These are phyloP conservation scores for Archocentrus centrarchus DNA, from an alignment of 2,113 vertebrate species.

Conservation along the genomic window DNA sequence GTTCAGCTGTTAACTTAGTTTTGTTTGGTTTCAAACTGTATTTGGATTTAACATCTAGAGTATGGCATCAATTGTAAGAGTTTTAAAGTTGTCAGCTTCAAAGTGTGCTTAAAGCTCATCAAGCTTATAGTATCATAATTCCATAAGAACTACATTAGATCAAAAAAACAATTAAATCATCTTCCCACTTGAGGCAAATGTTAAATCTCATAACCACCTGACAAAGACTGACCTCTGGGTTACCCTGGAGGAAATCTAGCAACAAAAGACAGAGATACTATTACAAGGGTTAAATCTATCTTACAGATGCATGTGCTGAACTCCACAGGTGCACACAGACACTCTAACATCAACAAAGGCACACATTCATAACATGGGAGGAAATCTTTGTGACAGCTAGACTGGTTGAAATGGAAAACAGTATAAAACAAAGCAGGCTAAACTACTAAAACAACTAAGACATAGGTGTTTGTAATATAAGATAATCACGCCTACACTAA, in stretches of 20 bases:
- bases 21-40: conserved; percentile 1
- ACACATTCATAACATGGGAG: conserved; percentile 46
- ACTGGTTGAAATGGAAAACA: conserved; percentile 34
- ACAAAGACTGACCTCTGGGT: conserved; percentile 62
- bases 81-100: background rate
- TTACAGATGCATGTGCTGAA: conserved; percentile 31
- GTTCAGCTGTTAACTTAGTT: conserved; percentile 38
- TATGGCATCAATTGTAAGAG: background rate
- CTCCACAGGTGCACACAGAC: conserved; percentile 20
- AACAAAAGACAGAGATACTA: conserved; percentile 67
- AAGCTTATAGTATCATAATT: background rate
- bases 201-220: conserved; percentile 66
- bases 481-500: conserved; percentile 45
- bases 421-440: conserved; percentile 37
- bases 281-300: conserved; percentile 60
- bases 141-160: background rate
- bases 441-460: conserved; percentile 12
- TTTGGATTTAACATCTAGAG: conserved; percentile 4
- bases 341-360: conserved; percentile 13
- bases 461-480: conserved; percentile 37
- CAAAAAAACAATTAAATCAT: conserved; percentile 38
- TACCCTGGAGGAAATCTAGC: conserved; percentile 58
- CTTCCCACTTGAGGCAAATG: conserved; percentile 36
- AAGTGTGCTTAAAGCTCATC: background rate
- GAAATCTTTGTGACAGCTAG: conserved; percentile 37